Percentiles rank a stretch among this genome's conserved stretches.
Evolutionary conservation across 2,888 invertebrate genomes (phyloP).

Genomic region (Cheilosia vernalis): DNA sequence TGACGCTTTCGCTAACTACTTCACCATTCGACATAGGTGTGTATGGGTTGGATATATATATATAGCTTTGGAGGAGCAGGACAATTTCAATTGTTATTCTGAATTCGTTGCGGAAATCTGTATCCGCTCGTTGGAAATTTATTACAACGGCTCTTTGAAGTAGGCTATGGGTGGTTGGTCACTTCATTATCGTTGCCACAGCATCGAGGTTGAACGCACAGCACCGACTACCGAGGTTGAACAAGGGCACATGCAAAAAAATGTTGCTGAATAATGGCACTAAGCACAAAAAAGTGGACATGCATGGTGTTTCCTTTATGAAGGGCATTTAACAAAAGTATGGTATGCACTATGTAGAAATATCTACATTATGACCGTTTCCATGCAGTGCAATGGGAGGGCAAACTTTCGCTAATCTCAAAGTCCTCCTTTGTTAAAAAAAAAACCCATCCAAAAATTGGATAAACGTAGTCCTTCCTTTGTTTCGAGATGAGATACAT

Average conservation of each 20-base stretch:
- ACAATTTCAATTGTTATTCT: constrained; percentile 74
- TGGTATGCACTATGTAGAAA: background rate
- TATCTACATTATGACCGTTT: constrained; percentile 17
- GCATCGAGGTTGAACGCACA: constrained; percentile 67
- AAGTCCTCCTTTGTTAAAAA: constrained; percentile 59
- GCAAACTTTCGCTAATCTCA: constrained; percentile 72
- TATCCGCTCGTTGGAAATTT: constrained; percentile 74
- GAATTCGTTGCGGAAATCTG: constrained; percentile 75
- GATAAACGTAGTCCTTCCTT: constrained; percentile 64
- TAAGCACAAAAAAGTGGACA: constrained; percentile 34
- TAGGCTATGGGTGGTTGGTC: constrained; percentile 71
- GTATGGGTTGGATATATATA: background rate
- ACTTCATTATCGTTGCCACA: constrained; percentile 75
- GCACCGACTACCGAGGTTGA: constrained; percentile 6
- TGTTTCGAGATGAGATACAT: constrained; percentile 67
- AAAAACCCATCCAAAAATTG: constrained; percentile 19
- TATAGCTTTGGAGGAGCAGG: constrained; percentile 29
- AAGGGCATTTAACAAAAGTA: constrained; percentile 70
- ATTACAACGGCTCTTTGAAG: constrained; percentile 69
- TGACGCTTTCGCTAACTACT: constrained; percentile 59
- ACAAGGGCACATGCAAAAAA: constrained; percentile 26
- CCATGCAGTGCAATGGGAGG: constrained; percentile 38
- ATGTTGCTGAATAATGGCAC: constrained; percentile 53
- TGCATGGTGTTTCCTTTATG: constrained; percentile 58
- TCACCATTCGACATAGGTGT: constrained; percentile 43